Conservation (phyloP, 2,113 vertebrate species). For the Sturnus vulgaris region DNA sequence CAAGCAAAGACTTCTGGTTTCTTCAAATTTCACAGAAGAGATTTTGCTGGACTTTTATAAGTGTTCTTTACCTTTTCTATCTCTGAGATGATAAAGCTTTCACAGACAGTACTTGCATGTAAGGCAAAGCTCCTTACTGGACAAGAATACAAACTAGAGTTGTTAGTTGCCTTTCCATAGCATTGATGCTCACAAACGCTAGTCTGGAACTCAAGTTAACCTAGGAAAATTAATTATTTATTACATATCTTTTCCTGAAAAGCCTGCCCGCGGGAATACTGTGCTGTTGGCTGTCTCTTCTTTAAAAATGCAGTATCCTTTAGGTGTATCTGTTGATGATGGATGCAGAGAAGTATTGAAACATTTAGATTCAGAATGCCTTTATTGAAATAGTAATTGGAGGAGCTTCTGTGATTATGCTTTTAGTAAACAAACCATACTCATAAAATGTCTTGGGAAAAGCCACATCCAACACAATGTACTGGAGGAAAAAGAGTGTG, state of each 20-base stretch:
- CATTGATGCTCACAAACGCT: constrained; percentile 1
- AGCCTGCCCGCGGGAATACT: constrained; percentile 25
- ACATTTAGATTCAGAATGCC: constrained; percentile 19
- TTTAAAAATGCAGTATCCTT: neutral
- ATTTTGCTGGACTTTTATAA: neutral
- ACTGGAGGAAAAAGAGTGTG: neutral
- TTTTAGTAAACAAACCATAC: constrained; percentile 5
- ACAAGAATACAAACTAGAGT: constrained; percentile 13
- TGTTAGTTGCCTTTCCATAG: neutral
- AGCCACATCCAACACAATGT: neutral
- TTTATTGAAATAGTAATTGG: constrained; percentile 5
- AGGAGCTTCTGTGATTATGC: neutral
- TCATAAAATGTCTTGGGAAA: neutral
- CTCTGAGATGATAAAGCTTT: neutral
- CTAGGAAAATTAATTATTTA: constrained; percentile 53
- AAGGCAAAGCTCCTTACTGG: neutral
- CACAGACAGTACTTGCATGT: neutral
- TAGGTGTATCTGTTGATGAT: constrained; percentile 16
- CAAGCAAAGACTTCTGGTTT: neutral
- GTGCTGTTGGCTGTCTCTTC: neutral
- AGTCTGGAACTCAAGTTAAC: constrained; percentile 43
- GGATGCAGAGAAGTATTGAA: neutral
- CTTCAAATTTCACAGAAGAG: neutral
- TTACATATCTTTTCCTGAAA: neutral
- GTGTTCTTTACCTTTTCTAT: neutral